A percentile compares a stretch with the other conserved stretches of the same genome.
phyloP scores from a whole-genome alignment of 2,797 vertebrate genomes.

The Antrozous pallidus region DNA sequence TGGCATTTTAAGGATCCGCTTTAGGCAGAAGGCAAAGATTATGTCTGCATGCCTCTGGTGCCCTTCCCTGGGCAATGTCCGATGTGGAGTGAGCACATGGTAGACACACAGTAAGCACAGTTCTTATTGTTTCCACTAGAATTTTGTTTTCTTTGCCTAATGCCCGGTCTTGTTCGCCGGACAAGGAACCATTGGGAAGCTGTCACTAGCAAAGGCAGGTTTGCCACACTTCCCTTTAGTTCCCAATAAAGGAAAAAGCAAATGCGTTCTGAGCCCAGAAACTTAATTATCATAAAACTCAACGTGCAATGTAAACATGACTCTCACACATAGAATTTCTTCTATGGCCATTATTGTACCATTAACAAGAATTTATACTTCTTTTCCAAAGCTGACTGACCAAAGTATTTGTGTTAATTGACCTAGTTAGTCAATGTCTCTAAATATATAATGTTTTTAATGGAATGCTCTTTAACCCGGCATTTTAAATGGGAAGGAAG shows the following conservation, averaged over 20 bases:
- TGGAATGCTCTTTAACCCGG: conserved; percentile 25
- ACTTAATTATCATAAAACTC: conserved; percentile 40
- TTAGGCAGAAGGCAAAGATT: background rate
- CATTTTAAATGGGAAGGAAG: conserved; percentile 39
- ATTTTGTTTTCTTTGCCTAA: background rate
- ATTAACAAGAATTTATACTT: conserved; percentile 64
- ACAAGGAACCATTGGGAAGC: background rate
- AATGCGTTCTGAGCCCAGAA: background rate
- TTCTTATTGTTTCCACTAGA: background rate
- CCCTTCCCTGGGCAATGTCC: background rate
- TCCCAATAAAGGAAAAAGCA: background rate
- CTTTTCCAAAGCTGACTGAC: conserved; percentile 57
- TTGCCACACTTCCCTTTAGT: background rate
- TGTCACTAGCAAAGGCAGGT: background rate
- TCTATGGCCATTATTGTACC: conserved; percentile 53
- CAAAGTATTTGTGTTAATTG: conserved; percentile 68
- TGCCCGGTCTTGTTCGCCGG: background rate
- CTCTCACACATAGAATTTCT: conserved; percentile 31
- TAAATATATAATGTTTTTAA: conserved; percentile 64
- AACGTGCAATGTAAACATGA: background rate
- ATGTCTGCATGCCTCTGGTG: background rate
- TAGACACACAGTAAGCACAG: background rate
- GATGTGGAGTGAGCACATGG: background rate
- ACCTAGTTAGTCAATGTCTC: conserved; percentile 66
- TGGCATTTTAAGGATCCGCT: background rate